A percentile compares a stretch with the other conserved stretches of the same genome.
Conservation (phyloP, 37 sponge, comb jelly and placozoan species). For the Mnemiopsis leidyi region DNA sequence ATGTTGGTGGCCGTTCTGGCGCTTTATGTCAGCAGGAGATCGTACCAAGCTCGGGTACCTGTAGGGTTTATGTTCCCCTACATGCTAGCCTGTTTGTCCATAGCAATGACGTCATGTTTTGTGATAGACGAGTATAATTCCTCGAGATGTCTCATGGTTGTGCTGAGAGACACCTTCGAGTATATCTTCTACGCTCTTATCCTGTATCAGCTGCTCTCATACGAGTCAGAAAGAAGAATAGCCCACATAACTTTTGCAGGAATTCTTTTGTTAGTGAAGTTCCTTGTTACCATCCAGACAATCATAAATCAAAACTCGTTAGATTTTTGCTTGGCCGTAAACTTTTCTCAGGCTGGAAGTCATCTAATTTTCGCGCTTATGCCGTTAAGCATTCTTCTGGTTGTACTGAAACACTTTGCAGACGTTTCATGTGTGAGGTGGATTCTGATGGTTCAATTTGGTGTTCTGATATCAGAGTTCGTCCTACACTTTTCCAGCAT, state of each 20-base stretch:
- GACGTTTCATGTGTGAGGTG: background rate
- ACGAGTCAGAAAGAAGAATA: background rate
- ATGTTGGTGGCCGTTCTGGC: background rate
- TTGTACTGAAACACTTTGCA: slow-evolving; percentile 14
- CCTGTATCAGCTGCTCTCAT: slow-evolving; percentile 20
- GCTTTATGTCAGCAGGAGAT: background rate
- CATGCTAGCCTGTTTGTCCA: background rate
- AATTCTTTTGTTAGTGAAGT: background rate
- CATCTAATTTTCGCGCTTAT: slow-evolving; percentile 23
- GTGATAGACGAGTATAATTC: background rate
- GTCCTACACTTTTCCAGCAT: background rate
- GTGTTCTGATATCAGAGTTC: background rate
- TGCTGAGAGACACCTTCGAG: background rate
- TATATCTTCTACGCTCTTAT: background rate
- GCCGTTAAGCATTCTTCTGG: background rate
- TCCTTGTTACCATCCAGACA: background rate
- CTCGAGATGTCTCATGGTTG: background rate
- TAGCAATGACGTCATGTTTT: background rate
- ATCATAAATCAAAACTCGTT: background rate
- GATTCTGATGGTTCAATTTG: background rate
- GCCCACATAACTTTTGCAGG: background rate
- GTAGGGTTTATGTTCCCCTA: slow-evolving; percentile 10
- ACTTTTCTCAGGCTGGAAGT: background rate
- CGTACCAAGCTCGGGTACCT: background rate
- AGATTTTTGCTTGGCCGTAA: background rate